Evolutionary conservation across 2,888 invertebrate genomes (phyloP), one percentile per base, ranked within the genome.

Genomic region (Incurvaria masculella): DNA sequence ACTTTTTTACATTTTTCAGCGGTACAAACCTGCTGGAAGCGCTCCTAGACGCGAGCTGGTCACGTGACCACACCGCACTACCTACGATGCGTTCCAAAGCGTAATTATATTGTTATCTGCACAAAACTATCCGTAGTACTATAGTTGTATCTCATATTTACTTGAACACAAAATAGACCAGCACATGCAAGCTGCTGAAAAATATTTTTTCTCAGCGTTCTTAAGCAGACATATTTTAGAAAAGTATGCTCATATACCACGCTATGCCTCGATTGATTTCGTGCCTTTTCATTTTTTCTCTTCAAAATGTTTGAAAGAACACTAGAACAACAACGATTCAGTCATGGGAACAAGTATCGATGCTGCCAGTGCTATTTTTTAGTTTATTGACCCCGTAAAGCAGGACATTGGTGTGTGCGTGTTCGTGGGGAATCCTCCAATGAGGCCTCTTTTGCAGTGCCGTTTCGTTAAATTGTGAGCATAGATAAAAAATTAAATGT

Each of bases 41-140:
- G 83, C 83, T 84, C 80, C 78, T 82, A 82, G 72, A 83, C 83
- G 83, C 82, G 83, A 81, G 81, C 80, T 79, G 76, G 74, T 83
- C 84, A 84, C 84, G 84, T 84, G 84, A 84, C 81, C 78, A 51
- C 16, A 33, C 33, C 33, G 33, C 33, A 33, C 33, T 33, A 33
- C 33, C 33, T 33, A 8, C 14, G 33, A n/a, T 4, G 3, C 14
- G 33, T 8, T 33, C 14, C 3, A 14, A 14, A 14, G 8, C 33
- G 14, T n/a, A 4, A 3, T 14, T 4, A 14, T 3, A n/a, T 4
- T 11, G 33, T 3, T 14, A 14, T 11, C 8, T 33, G 33, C 14
- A 33, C 33, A 14, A 33, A n/a, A n/a, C n/a, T 33, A 14, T 33
- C 23, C 14, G 33, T 33, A 11, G 33, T 33, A 33, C 6, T 3